A percentile compares a stretch with the other conserved stretches of the same genome.
These are phyloP conservation scores for Zaprionus lachaisei DNA, from an alignment of 1,140 invertebrate genomes.

Conservation along the genomic window DNA sequence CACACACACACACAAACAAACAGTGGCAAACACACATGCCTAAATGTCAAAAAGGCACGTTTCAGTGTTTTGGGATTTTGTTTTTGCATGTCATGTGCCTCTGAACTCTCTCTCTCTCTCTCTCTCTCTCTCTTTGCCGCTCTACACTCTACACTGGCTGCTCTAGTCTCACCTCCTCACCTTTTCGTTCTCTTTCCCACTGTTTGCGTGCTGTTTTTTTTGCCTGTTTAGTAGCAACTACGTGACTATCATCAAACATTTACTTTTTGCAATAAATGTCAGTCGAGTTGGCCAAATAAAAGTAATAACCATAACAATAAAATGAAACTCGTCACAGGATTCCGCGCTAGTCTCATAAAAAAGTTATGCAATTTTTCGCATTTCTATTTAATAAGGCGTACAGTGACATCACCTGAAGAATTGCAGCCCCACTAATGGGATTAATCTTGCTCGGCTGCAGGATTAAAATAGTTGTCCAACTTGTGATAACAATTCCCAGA, in stretches of 20 bases:
- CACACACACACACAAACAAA: constrained; percentile 8
- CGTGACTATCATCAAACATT: constrained; percentile 71
- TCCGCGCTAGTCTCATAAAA: constrained; percentile 5
- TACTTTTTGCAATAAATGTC: constrained; percentile 69
- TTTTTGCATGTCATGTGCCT: constrained; percentile 66
- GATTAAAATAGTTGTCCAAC: constrained; percentile 1
- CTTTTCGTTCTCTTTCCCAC: constrained; percentile 22
- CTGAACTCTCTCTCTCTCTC: constrained; percentile 40
- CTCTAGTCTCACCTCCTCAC: constrained; percentile 14
- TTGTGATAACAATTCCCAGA: background rate
- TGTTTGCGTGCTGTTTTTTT: constrained; percentile 9
- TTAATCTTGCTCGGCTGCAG: constrained; percentile 3
- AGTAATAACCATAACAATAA: constrained; percentile 57
- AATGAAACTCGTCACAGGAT: constrained; percentile 30
- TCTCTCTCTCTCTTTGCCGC: constrained; percentile 8
- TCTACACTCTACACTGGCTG: constrained; percentile 43
- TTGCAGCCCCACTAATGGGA: constrained; percentile 1
- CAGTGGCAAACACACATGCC: constrained; percentile 41
- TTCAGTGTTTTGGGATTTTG: constrained; percentile 78
- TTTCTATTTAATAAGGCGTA: constrained; percentile 26
- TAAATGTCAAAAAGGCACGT: constrained; percentile 76
- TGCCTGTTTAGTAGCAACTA: constrained; percentile 59
- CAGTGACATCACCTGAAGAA: background rate
- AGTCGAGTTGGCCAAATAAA: constrained; percentile 41
- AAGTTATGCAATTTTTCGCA: constrained; percentile 8